A percentile compares a stretch with the other conserved stretches of the same genome.
phyloP scores from a whole-genome alignment of 2,113 vertebrate genomes.

The Megaceryle maxima region DNA sequence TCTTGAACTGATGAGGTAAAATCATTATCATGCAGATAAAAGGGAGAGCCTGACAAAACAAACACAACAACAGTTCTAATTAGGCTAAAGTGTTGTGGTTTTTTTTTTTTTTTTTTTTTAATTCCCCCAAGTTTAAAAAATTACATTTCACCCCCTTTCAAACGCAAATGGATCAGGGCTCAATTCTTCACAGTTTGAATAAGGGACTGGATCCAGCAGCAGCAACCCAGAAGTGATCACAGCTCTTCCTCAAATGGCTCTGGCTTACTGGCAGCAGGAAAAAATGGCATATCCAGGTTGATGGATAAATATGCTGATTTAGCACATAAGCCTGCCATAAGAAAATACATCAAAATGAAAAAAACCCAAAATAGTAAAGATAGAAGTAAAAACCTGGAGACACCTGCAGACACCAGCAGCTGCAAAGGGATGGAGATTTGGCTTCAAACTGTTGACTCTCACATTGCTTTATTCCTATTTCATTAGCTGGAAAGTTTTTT shows the following conservation, averaged over 20 bases:
- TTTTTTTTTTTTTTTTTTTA: neutral
- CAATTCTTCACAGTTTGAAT: neutral
- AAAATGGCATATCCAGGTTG: neutral
- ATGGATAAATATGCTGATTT: neutral
- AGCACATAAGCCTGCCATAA: neutral
- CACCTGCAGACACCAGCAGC: neutral
- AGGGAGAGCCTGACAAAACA: constrained; percentile 46
- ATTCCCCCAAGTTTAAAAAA: neutral
- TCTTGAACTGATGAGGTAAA: constrained; percentile 46
- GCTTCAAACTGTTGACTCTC: neutral
- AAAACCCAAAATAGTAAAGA: neutral
- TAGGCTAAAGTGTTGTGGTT: neutral
- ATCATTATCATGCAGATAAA: constrained; percentile 36
- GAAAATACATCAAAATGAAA: neutral
- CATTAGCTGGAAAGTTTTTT: neutral
- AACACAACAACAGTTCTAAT: constrained; percentile 47
- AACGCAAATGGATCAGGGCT: neutral
- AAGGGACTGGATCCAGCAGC: neutral
- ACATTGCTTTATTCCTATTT: neutral
- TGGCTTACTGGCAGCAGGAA: neutral
- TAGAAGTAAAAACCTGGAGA: neutral
- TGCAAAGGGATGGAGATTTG: neutral
- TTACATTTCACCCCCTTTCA: neutral
- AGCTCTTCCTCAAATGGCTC: rapidly evolving
- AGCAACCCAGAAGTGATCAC: neutral